Base-by-base conservation (phyloP, 2,888 invertebrate genomes). In the Choreutis nemorana region DNA sequence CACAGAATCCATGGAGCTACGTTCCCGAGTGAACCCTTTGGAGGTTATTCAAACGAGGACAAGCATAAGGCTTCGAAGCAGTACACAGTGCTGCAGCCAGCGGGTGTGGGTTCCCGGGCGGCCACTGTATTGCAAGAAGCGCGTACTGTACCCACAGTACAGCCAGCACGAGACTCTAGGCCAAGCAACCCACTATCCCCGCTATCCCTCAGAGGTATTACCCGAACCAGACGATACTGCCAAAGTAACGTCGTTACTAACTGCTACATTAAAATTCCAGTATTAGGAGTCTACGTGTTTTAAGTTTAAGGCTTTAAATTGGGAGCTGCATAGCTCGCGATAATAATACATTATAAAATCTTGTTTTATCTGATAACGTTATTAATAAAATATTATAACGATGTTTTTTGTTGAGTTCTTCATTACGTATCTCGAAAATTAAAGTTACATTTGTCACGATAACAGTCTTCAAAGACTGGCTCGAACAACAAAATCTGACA, bases 1-100 rank as follows among this genome's bases (percentile, higher is more conserved):
- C 79, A 81, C 36, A 67, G 55, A 42, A 43, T 73, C 10, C 75
- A 70, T 33, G 65, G 66, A 21, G 48, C 64, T 3, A 60, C 59
- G 30, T 63, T 70, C 26, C 75, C 81, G 2, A 87, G 87, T n/a
- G 86, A 88, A 39, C 88, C 89, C 4, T 90, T 89, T 47, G 88
- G 89, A 1, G 88, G 87, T 0, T 88, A 87, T 50, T 87, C 87
- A 8, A 77, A 81, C 16, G 81, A 55, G 46, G 51, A 61, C 3
- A 44, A 55, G 31, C 55, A 59, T 37, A 73, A 65, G 37, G 81
- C 71, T 6, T 86, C 86, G 35, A 93, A 93, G 68, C 91, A 92
- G 60, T 93, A 92, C 57, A 93, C 92, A 35, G 91, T 91, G 43
- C 77, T 93, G 38, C 92, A 93, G 64, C 92, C 92, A 1, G 91